phyloP scores from a whole-genome alignment of 2,113 vertebrate species.

The Andinoacara biseriatus region DNA sequence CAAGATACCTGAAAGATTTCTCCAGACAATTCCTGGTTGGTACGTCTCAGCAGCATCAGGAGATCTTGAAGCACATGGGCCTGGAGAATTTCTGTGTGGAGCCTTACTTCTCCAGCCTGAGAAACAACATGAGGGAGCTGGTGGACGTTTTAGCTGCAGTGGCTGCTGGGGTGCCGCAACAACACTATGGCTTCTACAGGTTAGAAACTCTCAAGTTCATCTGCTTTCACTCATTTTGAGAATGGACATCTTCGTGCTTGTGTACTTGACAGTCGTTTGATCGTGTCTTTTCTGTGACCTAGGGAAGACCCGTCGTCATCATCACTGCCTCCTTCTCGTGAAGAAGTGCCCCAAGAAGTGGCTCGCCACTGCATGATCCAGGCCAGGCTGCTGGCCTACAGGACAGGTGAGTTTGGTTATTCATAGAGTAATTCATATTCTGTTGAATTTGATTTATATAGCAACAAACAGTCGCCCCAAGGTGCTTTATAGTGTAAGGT shows the following conservation, averaged over 20 bases:
- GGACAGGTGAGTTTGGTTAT: conserved; percentile 83
- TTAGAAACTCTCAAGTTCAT: neutral
- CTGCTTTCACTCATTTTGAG: accelerated
- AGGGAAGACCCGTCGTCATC: conserved; percentile 26
- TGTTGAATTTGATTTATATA: too few relatives aligned
- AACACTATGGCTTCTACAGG: conserved; percentile 84
- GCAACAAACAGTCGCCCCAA: too few relatives aligned
- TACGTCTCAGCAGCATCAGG: conserved; percentile 81
- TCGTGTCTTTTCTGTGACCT: neutral
- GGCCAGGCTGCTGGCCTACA: conserved; percentile 87
- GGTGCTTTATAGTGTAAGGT: too few relatives aligned
- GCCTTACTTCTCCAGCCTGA: conserved; percentile 89
- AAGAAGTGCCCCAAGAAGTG: conserved; percentile 84
- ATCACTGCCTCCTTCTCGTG: neutral
- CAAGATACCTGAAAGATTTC: conserved; percentile 83
- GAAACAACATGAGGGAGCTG: conserved; percentile 92
- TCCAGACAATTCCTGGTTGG: conserved; percentile 85
- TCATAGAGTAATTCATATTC: neutral
- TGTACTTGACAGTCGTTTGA: neutral
- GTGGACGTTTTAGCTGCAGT: conserved; percentile 87
- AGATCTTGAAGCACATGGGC: conserved; percentile 86
- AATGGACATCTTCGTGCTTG: neutral
- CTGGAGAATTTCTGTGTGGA: conserved; percentile 92
- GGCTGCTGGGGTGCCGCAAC: conserved; percentile 86
- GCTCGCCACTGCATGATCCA: conserved; percentile 92